Evolutionary conservation across 2,113 vertebrate genomes (phyloP).

Genomic region (Craseonycteris thonglongyai): DNA sequence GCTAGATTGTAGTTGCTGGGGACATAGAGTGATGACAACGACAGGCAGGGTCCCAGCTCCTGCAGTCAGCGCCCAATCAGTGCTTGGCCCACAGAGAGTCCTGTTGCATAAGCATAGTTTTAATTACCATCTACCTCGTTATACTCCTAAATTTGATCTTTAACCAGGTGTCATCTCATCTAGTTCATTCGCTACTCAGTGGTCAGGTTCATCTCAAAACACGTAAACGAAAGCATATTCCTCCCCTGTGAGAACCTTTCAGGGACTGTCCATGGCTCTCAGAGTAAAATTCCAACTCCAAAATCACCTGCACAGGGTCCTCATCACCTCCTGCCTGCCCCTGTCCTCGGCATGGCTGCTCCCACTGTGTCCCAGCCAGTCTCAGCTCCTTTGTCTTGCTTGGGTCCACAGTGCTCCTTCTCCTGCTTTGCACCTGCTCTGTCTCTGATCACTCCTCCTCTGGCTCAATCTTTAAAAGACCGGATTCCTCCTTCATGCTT

Average conservation of each 20-base stretch:
- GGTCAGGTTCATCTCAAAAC: neutral
- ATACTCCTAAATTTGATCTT: neutral
- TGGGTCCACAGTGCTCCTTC: neutral
- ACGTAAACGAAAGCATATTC: neutral
- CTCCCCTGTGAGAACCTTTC: neutral
- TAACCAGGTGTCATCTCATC: neutral
- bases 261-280: neutral
- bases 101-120: neutral
- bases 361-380: neutral
- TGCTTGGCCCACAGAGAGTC: neutral
- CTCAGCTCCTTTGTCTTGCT: neutral
- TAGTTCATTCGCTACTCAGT: neutral
- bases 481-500: neutral
- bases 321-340: neutral
- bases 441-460: neutral
- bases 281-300: neutral
- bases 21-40: neutral
- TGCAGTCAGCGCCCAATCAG: too few relatives aligned
- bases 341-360: accelerated
- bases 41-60: neutral
- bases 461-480: neutral
- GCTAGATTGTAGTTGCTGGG: neutral
- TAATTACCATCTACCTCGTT: neutral
- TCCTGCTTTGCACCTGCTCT: neutral
- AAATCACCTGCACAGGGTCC: too few relatives aligned